Conservation (phyloP, 2,113 vertebrate genomes). For the Misgurnus anguillicaudatus region DNA sequence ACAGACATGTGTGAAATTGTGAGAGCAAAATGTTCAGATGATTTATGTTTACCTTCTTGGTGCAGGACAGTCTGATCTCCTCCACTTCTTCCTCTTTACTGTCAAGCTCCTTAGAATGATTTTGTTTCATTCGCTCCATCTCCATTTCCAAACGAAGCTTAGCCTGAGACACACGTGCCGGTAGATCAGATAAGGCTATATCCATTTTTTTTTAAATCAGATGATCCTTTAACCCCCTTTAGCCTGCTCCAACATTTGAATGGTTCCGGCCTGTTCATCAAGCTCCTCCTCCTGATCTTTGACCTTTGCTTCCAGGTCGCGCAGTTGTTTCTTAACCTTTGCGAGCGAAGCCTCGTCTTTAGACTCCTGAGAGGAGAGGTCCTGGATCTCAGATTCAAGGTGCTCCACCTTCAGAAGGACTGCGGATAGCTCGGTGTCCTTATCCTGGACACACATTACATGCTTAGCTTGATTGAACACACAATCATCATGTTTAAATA, state of each 20-base stretch:
- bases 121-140: slow-evolving; percentile 92
- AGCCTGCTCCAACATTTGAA: slow-evolving; percentile 99
- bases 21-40: not conserved
- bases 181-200: not conserved
- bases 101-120: slow-evolving; percentile 92
- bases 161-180: slow-evolving; percentile 71
- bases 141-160: slow-evolving; percentile 99
- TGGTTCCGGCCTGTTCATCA: slow-evolving; percentile 94
- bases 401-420: slow-evolving; percentile 83
- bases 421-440: slow-evolving; percentile 82
- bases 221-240: slow-evolving; percentile 18
- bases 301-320: slow-evolving; percentile 92
- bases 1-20: slow-evolving; percentile 1
- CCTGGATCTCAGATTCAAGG: slow-evolving; percentile 91
- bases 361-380: slow-evolving; percentile 93
- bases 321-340: slow-evolving; percentile 92
- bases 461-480: too few species aligned
- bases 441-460: slow-evolving; percentile 75
- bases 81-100: slow-evolving; percentile 95
- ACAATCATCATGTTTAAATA: not conserved
- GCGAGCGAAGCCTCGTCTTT: slow-evolving; percentile 93
- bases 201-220: not conserved
- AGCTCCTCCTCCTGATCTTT: slow-evolving; percentile 99
- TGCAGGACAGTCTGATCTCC: slow-evolving; percentile 91
- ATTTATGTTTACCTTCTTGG: slow-evolving; percentile 86